Percentiles rank a stretch among this genome's conserved stretches.
Conservation (phyloP, 2,888 invertebrate genomes). For the Campoplex nolae region DNA sequence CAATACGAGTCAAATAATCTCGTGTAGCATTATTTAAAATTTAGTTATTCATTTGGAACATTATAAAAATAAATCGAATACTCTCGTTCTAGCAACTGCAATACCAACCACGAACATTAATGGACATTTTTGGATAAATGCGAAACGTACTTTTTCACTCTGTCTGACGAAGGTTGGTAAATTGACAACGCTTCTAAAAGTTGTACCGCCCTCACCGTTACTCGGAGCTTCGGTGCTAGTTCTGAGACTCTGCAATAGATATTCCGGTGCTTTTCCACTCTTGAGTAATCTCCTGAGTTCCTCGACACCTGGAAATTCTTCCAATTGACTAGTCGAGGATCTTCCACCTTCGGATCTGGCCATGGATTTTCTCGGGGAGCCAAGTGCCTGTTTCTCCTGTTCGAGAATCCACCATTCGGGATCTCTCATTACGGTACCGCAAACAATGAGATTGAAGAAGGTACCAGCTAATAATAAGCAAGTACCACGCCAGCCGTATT, state of each 20-base stretch:
- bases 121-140: not conserved
- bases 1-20: too few relatives aligned
- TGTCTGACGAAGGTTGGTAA: conserved; percentile 91
- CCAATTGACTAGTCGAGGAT: conserved; percentile 85
- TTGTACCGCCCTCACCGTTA: conserved; percentile 84
- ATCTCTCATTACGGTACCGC: conserved; percentile 94
- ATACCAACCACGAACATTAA: not conserved
- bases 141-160: conserved; percentile 87
- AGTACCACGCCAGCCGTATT: conserved; percentile 95
- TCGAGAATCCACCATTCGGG: conserved; percentile 92
- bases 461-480: conserved; percentile 93
- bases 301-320: conserved; percentile 88
- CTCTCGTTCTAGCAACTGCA: not conserved
- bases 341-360: conserved; percentile 85
- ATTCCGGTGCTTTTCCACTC: conserved; percentile 89
- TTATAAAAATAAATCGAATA: not conserved
- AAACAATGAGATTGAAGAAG: conserved; percentile 93
- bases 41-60: not conserved
- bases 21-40: not conserved
- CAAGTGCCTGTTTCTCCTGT: conserved; percentile 85
- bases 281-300: conserved; percentile 90
- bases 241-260: conserved; percentile 87
- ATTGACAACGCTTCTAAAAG: conserved; percentile 89
- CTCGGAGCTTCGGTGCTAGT: conserved; percentile 87
- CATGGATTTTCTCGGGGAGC: conserved; percentile 85